Evolutionary conservation across 2,888 invertebrate genomes (phyloP).

Genomic region (Noctuana brunneofusca): DNA sequence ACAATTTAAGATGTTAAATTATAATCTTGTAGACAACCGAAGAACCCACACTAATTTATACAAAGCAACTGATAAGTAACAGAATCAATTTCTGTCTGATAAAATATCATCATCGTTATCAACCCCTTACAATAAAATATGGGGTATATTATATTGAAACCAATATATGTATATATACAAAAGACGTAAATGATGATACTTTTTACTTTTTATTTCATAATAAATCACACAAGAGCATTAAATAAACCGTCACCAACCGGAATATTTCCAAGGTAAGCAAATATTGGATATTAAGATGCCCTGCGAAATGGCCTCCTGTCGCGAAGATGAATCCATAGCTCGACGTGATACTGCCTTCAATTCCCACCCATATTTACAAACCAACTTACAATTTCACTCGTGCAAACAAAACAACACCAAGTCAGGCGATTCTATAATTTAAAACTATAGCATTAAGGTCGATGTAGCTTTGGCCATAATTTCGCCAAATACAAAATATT

Average conservation of each 20-base stretch:
- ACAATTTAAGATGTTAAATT: too few relatives aligned
- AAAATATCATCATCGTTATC: too few relatives aligned
- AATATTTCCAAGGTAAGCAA: slow-evolving; percentile 48
- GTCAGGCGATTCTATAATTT: slow-evolving; percentile 41
- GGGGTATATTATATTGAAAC: too few relatives aligned
- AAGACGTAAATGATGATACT: too few relatives aligned
- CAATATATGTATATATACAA: too few relatives aligned
- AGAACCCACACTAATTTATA: too few relatives aligned
- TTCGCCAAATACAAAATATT: slow-evolving; percentile 22
- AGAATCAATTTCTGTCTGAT: too few relatives aligned
- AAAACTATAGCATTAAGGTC: slow-evolving; percentile 30
- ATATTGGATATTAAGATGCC: slow-evolving; percentile 60
- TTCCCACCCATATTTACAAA: slow-evolving; percentile 49
- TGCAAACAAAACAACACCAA: slow-evolving; percentile 2
- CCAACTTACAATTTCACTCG: slow-evolving; percentile 38
- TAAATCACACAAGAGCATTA: slow-evolving; percentile 10
- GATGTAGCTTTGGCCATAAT: background rate
- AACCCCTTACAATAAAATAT: too few relatives aligned
- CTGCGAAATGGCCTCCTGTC: slow-evolving; percentile 69
- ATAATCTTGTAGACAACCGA: too few relatives aligned
- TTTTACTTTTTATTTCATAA: background rate
- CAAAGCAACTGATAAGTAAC: too few relatives aligned
- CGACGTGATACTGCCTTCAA: slow-evolving; percentile 55
- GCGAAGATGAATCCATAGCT: slow-evolving; percentile 68
- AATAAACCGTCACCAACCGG: slow-evolving; percentile 41